Base-by-base conservation (phyloP, 2,888 invertebrate species). In the Heliothis peltigera region DNA sequence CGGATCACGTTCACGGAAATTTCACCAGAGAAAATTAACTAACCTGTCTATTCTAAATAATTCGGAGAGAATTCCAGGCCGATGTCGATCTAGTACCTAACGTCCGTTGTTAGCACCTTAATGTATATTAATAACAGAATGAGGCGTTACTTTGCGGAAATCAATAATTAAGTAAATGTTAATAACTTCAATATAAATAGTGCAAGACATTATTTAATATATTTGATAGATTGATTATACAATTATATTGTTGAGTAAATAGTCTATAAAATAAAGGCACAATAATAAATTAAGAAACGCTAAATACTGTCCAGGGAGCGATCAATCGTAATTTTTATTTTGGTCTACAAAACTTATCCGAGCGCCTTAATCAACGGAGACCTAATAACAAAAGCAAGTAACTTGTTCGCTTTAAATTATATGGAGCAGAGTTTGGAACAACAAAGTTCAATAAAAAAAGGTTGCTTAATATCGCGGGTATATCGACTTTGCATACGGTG, bases 401-500 rank as follows among this genome's bases (percentile, higher is more conserved):
- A 66, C 47, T 56, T 65, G 19, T 65, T 68, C 10, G 21, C 53
- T 19, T 56, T 55, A 70, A 61, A 71, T 73, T 63, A 69, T 68
- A 68, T 47, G 68, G 51, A 76, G 63, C 47, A 70, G 70, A 74
- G 49, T 76, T 61, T 42, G 4, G 5, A 64, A 51, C 53, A 63
- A 71, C 64, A 70, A 75, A 75, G 61, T 71, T 70, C 60, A 59
- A 60, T 60, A 73, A 76, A 78, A n/a, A 81, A 84, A 76, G 61
- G 58, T 69, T 73, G 59, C 42, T 79, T 83, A 84, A 84, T 84
- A 83, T 76, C 53, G 70, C 63, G 66, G 79, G 81, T 81, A 79
- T 65, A 65, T 67, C 59, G 81, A 72, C 77, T 84, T 84, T 86
- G 84, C 85, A 85, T 82, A 81, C 70, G 75, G 80, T 79, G 82